These are phyloP conservation scores for Andrena flavipes DNA, from an alignment of 2,888 invertebrate species.

Conservation along the genomic window DNA sequence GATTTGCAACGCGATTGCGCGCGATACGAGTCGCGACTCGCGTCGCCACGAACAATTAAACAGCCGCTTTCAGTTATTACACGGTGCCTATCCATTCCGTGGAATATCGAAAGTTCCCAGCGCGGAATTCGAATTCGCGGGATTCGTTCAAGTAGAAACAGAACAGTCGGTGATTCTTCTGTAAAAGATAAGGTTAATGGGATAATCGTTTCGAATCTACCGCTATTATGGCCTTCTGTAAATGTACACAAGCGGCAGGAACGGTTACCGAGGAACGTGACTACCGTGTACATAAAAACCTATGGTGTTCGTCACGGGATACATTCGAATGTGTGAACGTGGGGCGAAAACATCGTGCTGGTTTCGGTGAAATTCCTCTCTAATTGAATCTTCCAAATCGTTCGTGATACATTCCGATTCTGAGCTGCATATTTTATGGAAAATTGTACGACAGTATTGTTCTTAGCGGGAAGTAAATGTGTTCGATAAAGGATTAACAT, in stretches of 20 bases:
- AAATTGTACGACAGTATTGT: neutral
- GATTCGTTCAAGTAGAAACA: no score
- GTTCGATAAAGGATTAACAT: neutral
- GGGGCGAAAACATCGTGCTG: neutral
- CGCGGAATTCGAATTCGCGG: no score
- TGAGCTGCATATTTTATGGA: neutral
- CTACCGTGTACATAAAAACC: constrained; percentile 3
- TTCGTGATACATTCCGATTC: neutral
- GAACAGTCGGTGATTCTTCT: no score
- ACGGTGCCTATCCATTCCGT: neutral
- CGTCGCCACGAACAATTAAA: constrained; percentile 5
- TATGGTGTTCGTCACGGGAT: neutral
- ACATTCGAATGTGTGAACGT: neutral
- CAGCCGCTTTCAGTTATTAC: constrained; percentile 1
- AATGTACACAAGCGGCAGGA: neutral
- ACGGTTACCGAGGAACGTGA: neutral
- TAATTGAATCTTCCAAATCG: neutral
- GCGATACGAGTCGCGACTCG: constrained; percentile 15
- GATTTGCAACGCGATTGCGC: constrained; percentile 51
- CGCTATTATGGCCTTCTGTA: neutral
- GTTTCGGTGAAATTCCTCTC: neutral
- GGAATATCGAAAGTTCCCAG: neutral
- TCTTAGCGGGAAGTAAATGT: neutral
- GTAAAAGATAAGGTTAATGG: no score
- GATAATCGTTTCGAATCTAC: constrained; percentile 4